phyloP scores from a whole-genome alignment of 2,113 vertebrate species.

The Carollia perspicillata region DNA sequence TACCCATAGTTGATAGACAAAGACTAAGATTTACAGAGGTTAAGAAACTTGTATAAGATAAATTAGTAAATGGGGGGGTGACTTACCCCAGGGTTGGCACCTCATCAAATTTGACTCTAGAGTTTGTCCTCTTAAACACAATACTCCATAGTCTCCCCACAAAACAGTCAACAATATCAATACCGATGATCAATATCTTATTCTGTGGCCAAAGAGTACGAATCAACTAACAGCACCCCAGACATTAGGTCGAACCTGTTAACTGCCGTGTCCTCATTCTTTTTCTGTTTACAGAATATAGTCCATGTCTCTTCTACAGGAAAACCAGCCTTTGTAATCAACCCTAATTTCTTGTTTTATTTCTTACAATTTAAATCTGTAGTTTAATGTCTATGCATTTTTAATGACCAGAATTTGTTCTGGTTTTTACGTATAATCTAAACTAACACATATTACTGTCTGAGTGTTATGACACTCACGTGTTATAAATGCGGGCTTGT shows the following conservation, averaged over 20 bases:
- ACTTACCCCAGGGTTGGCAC: neutral
- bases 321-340: neutral
- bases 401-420: neutral
- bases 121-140: neutral
- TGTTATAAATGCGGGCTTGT: neutral
- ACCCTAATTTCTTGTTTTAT: neutral
- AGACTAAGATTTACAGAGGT: neutral
- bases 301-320: neutral
- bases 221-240: neutral
- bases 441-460: neutral
- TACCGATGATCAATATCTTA: neutral
- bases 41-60: neutral
- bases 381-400: neutral
- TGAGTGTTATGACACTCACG: neutral
- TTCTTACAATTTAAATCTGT: neutral
- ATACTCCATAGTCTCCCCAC: neutral
- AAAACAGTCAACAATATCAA: neutral
- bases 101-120: neutral
- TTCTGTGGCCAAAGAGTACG: neutral
- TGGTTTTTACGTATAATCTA: neutral
- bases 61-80: neutral
- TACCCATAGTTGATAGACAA: neutral
- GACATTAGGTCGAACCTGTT: neutral
- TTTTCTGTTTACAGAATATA: neutral
- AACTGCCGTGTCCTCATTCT: neutral